These are phyloP conservation scores for Spheniscus humboldti DNA, from an alignment of 2,797 vertebrate genomes.

Conservation along the genomic window DNA sequence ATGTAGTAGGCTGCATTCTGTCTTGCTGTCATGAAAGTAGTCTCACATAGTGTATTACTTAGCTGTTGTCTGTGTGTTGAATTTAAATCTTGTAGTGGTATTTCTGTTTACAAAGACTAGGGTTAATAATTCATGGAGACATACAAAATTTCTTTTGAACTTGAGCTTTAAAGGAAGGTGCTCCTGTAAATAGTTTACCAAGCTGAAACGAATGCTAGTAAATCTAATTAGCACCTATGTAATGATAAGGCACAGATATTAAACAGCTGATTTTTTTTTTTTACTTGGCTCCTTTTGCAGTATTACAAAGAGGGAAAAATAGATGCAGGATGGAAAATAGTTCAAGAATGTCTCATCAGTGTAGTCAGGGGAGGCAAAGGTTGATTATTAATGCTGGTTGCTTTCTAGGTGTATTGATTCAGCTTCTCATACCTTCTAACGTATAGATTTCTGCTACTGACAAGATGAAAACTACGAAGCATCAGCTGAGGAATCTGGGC, in stretches of 20 bases:
- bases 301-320: not conserved
- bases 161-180: conserved; percentile 40
- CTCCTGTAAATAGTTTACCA: conserved; percentile 2
- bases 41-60: not conserved
- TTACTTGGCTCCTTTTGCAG: not conserved
- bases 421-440: conserved; percentile 19
- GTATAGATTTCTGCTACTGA: conserved; percentile 50
- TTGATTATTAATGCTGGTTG: not conserved
- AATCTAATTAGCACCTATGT: conserved; percentile 47
- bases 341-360: conserved; percentile 20
- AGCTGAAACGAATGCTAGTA: conserved; percentile 38
- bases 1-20: not conserved
- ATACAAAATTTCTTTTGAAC: conserved; percentile 41
- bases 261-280: not conserved
- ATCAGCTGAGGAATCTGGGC: conserved; percentile 45
- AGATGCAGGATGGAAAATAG: conserved; percentile 7
- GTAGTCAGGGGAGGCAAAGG: not conserved
- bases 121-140: conserved; percentile 35
- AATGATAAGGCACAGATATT: conserved; percentile 30
- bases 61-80: not conserved
- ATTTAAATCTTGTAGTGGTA: not conserved
- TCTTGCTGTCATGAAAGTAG: not conserved
- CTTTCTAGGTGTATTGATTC: conserved; percentile 42
- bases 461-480: conserved; percentile 42
- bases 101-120: not conserved